Evolutionary conservation across 2,888 invertebrate genomes (phyloP).

Genomic region (Nemotelus nigrinus): DNA sequence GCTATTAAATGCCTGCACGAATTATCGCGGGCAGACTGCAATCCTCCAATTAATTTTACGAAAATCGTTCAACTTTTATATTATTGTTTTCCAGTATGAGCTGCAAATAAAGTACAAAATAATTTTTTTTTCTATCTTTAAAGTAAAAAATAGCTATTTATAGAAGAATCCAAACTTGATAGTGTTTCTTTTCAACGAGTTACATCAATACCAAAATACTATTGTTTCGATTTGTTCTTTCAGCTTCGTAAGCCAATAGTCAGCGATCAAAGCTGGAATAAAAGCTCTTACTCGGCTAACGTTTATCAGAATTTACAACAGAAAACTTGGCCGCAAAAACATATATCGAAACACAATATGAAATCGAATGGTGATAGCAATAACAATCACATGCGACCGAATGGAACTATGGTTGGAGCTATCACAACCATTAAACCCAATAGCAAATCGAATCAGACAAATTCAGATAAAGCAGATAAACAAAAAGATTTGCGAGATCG

Average conservation of each 20-base stretch:
- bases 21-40: too few relatives aligned
- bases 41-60: too few relatives aligned
- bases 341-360: neutral
- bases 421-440: constrained; percentile 20
- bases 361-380: constrained; percentile 51
- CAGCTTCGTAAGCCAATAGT: constrained; percentile 50
- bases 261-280: constrained; percentile 55
- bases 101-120: too few relatives aligned
- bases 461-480: constrained; percentile 32
- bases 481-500: constrained; percentile 23
- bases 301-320: constrained; percentile 52
- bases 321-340: constrained; percentile 8
- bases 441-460: constrained; percentile 34
- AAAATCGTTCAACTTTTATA: too few relatives aligned
- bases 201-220: too few relatives aligned
- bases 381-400: constrained; percentile 51
- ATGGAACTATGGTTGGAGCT: constrained; percentile 39
- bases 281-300: constrained; percentile 55
- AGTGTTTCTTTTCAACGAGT: too few relatives aligned
- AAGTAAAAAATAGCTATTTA: too few relatives aligned
- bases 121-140: too few relatives aligned
- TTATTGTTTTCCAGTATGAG: too few relatives aligned
- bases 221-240: neutral
- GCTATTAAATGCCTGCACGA: too few relatives aligned
- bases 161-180: too few relatives aligned